phyloP scores from a whole-genome alignment of 1,140 invertebrate species.

The Tetragonula clypearis region DNA sequence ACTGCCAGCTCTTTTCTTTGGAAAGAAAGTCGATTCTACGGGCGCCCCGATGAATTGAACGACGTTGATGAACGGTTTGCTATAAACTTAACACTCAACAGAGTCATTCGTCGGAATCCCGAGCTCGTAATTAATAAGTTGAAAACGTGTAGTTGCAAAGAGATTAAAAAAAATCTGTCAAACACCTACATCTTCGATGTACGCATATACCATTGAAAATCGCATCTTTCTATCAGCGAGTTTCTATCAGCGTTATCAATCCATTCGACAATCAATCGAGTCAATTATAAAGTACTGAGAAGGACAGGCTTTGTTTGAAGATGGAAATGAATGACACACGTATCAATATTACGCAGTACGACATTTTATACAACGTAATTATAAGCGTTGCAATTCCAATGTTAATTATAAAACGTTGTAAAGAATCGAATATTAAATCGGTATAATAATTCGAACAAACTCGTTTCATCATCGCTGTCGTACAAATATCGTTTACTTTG shows the following conservation, averaged over 20 bases:
- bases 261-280: no score
- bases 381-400: background rate
- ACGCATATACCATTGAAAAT: no score
- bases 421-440: background rate
- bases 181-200: no score
- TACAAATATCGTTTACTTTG: background rate
- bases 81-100: constrained; percentile 3
- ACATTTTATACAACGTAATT: background rate
- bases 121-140: constrained; percentile 11
- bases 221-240: no score
- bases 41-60: constrained; percentile 14
- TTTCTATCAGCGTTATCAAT: no score
- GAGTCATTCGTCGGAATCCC: background rate
- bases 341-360: background rate
- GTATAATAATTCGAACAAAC: background rate
- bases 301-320: no score
- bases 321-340: no score
- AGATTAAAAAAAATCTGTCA: background rate
- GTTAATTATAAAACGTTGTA: background rate
- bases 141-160: background rate
- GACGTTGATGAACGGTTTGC: constrained; percentile 11
- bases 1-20: background rate
- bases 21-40: constrained; percentile 22
- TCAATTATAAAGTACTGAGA: background rate
- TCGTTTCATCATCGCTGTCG: background rate